phyloP scores from a whole-genome alignment of 2,888 invertebrate species.

The Octodonta nipae region DNA sequence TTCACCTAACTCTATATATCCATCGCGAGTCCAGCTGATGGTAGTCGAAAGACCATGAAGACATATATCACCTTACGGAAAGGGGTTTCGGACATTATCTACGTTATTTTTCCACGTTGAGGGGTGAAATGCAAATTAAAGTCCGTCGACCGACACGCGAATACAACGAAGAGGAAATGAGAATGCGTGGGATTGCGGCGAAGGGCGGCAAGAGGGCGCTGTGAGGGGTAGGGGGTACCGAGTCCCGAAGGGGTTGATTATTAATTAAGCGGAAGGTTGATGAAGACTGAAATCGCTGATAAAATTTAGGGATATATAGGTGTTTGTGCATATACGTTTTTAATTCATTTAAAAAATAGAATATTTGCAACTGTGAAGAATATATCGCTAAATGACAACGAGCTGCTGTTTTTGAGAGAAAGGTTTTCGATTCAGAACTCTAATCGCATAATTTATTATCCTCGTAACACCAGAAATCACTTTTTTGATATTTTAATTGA shows the following conservation, averaged over 20 bases:
- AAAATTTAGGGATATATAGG: neutral
- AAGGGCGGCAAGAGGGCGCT: neutral
- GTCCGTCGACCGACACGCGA: conserved; percentile 32
- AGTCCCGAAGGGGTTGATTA: conserved; percentile 37
- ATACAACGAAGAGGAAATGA: conserved; percentile 29
- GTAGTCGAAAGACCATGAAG: too few relatives aligned
- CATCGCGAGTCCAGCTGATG: too few relatives aligned
- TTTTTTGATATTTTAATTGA: too few relatives aligned
- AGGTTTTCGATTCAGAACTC: too few relatives aligned
- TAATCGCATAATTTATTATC: too few relatives aligned
- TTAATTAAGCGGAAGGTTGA: conserved; percentile 46
- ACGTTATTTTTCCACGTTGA: conserved; percentile 2
- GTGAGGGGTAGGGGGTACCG: neutral
- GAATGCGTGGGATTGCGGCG: conserved; percentile 19
- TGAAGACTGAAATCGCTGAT: conserved; percentile 32
- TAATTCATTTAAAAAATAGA: too few relatives aligned
- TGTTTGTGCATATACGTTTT: conserved; percentile 1
- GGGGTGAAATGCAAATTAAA: conserved; percentile 28
- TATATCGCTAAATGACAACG: too few relatives aligned
- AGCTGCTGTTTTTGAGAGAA: too few relatives aligned
- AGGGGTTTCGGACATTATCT: conserved; percentile 1
- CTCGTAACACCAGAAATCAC: too few relatives aligned
- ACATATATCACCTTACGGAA: conserved; percentile 1
- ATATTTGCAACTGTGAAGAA: too few relatives aligned
- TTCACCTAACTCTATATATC: too few relatives aligned